A percentile compares a stretch with the other conserved stretches of the same genome.
Evolutionary conservation across 2,888 invertebrate species (phyloP).

Genomic region (Harpalus rubripes): DNA sequence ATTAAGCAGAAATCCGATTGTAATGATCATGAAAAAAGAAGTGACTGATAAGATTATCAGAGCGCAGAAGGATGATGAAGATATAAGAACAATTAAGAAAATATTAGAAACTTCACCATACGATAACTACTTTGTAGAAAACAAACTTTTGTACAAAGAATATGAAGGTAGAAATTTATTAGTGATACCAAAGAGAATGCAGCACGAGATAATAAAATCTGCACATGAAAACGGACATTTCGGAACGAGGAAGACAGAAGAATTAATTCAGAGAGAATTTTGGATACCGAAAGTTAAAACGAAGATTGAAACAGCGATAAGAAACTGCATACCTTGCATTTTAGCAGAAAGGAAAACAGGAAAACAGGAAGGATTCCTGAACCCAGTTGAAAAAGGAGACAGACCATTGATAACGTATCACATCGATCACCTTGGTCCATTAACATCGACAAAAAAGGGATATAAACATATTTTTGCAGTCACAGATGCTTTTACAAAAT

Average conservation of each 20-base stretch:
- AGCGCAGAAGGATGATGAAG: conserved; percentile 66
- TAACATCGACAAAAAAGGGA: conserved; percentile 71
- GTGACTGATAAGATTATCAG: conserved; percentile 45
- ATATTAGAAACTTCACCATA: conserved; percentile 61
- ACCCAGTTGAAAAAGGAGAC: conserved; percentile 71
- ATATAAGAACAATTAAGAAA: conserved; percentile 67
- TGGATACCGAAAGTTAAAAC: conserved; percentile 68
- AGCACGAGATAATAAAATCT: conserved; percentile 67
- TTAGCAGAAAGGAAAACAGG: conserved; percentile 71
- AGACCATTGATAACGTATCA: conserved; percentile 72
- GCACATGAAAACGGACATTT: conserved; percentile 68
- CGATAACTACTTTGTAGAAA: conserved; percentile 67
- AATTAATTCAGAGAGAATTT: conserved; percentile 68
- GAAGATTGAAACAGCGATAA: conserved; percentile 67
- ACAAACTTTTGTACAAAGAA: conserved; percentile 57
- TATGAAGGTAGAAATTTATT: conserved; percentile 66
- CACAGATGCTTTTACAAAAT: conserved; percentile 73
- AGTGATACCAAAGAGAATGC: conserved; percentile 68
- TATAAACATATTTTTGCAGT: conserved; percentile 72
- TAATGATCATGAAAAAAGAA: not conserved
- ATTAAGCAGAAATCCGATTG: conserved; percentile 27
- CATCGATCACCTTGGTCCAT: conserved; percentile 73
- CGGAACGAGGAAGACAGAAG: conserved; percentile 68
- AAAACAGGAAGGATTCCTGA: conserved; percentile 71
- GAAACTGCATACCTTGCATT: conserved; percentile 71